Conservation (phyloP, 1,140 invertebrate species). For the Thaumetopoea pityocampa region DNA sequence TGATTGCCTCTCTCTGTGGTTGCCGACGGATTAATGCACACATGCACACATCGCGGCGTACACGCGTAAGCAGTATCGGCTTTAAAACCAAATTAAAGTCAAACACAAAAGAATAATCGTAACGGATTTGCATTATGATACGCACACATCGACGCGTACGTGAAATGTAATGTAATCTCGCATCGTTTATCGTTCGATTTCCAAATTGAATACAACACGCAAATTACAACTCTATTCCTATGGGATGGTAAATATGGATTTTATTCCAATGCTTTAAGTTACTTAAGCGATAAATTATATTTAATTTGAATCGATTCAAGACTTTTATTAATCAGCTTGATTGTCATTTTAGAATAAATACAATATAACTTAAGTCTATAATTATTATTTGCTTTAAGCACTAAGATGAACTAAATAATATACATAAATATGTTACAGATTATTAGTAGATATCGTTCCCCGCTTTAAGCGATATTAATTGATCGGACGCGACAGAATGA, state of each 20-base stretch:
- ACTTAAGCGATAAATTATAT: no score
- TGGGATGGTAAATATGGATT: conserved; percentile 1
- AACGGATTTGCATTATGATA: conserved; percentile 38
- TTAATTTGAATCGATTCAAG: no score
- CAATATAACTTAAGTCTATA: no score
- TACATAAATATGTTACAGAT: no score
- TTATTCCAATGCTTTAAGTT: no score
- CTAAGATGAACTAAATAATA: no score
- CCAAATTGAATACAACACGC: conserved; percentile 7
- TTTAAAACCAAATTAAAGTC: conserved; percentile 33
- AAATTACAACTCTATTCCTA: conserved; percentile 3
- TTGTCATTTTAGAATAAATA: no score
- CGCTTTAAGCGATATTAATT: no score
- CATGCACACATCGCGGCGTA: conserved; percentile 7
- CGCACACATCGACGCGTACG: conserved; percentile 19
- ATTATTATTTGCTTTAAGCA: no score
- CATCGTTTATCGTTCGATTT: conserved; percentile 11
- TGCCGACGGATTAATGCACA: conserved; percentile 55
- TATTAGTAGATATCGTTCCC: no score
- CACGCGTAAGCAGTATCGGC: conserved; percentile 9
- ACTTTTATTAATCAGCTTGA: no score
- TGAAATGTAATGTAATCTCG: conserved; percentile 9
- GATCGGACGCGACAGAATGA: no score
- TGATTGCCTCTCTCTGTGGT: conserved; percentile 67
- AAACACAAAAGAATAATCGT: conserved; percentile 36